phyloP scores from a whole-genome alignment of 2,888 invertebrate genomes.

The Polydrusus cervinus region DNA sequence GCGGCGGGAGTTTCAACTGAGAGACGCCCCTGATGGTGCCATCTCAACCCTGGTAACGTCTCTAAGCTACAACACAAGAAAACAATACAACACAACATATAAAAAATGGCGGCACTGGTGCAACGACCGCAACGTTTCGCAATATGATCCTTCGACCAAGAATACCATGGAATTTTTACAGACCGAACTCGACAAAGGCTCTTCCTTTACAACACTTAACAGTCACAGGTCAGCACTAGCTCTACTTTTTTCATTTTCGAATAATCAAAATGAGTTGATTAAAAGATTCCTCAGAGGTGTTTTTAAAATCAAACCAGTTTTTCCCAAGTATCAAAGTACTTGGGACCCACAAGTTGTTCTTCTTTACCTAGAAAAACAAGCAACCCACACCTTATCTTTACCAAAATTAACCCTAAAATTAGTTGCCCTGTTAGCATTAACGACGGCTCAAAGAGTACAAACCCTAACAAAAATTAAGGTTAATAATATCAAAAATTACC shows the following conservation, averaged over 20 bases:
- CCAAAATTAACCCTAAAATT: constrained; percentile 49
- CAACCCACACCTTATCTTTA: constrained; percentile 28
- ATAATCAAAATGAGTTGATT: constrained; percentile 16
- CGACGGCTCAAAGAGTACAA: too few species aligned
- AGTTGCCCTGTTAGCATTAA: too few species aligned
- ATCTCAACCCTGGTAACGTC: constrained; percentile 15
- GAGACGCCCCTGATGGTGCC: constrained; percentile 9
- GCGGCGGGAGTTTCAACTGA: constrained; percentile 18
- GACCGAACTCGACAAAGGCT: constrained; percentile 1
- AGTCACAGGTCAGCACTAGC: constrained; percentile 13
- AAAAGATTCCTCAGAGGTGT: constrained; percentile 58
- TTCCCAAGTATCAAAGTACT: constrained; percentile 55
- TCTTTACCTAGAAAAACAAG: constrained; percentile 30
- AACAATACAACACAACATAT: not conserved
- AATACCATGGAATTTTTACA: too few species aligned
- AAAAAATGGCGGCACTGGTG: too few species aligned
- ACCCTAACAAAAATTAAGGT: constrained; percentile 41
- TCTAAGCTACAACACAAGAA: constrained; percentile 13
- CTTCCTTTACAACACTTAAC: constrained; percentile 6
- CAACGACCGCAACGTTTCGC: too few species aligned
- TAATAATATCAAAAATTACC: constrained; percentile 37
- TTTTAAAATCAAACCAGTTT: constrained; percentile 52
- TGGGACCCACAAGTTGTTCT: constrained; percentile 59
- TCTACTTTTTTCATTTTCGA: not conserved
- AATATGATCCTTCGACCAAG: too few species aligned